phyloP scores from a whole-genome alignment of 2,797 vertebrate species.

The Serranus cabrilla region DNA sequence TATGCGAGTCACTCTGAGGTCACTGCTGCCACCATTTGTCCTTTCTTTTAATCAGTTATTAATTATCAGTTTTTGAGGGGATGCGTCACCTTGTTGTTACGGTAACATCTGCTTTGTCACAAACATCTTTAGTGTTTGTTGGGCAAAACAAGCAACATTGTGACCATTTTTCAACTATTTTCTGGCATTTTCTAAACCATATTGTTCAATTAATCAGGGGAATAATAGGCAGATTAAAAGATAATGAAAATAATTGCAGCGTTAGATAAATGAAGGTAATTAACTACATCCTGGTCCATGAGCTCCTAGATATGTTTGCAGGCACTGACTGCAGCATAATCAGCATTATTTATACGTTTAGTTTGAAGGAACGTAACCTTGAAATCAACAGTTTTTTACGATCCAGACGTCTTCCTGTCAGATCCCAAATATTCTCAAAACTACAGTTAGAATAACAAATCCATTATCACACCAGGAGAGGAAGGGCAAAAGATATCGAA shows the following conservation, averaged over 20 bases:
- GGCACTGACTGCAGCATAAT: slow-evolving; percentile 25
- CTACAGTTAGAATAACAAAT: slow-evolving; percentile 32
- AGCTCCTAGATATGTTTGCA: slow-evolving; percentile 1
- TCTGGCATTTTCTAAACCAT: neutral
- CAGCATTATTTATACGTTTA: slow-evolving; percentile 13
- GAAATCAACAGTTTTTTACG: neutral
- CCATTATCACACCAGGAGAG: slow-evolving; percentile 24
- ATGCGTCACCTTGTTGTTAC: no score
- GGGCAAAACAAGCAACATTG: no score
- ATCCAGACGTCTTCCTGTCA: slow-evolving; percentile 4
- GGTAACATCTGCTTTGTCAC: no score
- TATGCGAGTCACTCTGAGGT: no score
- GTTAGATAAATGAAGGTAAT: slow-evolving; percentile 22
- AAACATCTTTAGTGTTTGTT: no score
- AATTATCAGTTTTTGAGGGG: no score
- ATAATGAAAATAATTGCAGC: slow-evolving; percentile 25
- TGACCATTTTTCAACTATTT: neutral
- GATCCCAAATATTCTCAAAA: neutral
- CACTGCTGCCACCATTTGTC: no score
- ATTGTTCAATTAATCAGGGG: slow-evolving; percentile 10
- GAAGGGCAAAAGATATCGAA: slow-evolving; percentile 19
- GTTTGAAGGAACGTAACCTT: slow-evolving; percentile 4
- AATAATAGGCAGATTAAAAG: slow-evolving; percentile 6
- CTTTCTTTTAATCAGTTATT: no score
- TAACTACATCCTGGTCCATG: slow-evolving; percentile 9